A percentile compares a stretch with the other conserved stretches of the same genome.
These are phyloP conservation scores for Conchocele bisecta DNA, from an alignment of 2,888 invertebrate genomes.

Conservation along the genomic window DNA sequence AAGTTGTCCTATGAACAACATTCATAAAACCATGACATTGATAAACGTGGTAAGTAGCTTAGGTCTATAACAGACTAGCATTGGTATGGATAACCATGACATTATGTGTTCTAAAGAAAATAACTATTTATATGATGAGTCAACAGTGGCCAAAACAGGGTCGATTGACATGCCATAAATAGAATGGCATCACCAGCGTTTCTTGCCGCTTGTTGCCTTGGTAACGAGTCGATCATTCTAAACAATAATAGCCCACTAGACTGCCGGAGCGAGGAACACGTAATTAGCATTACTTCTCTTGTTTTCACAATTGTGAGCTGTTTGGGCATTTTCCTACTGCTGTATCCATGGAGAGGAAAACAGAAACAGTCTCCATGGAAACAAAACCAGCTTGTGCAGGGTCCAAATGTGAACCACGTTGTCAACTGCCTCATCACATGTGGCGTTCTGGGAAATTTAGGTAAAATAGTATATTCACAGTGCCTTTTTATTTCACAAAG, in stretches of 20 bases:
- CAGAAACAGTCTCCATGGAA: background rate
- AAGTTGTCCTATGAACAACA: too few species aligned
- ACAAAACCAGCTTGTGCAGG: constrained; percentile 19
- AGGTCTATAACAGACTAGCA: too few species aligned
- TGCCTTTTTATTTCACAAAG: too few species aligned
- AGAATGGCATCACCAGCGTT: constrained; percentile 55
- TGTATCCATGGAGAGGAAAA: constrained; percentile 32
- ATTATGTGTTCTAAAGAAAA: too few species aligned
- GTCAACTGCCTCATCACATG: constrained; percentile 36
- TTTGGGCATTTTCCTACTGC: constrained; percentile 25
- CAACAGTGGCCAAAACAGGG: too few species aligned
- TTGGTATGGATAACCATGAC: too few species aligned
- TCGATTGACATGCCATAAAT: too few species aligned
- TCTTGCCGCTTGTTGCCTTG: constrained; percentile 53
- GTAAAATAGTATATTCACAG: too few species aligned
- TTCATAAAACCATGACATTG: too few species aligned
- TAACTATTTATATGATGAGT: too few species aligned
- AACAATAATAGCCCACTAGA: constrained; percentile 22
- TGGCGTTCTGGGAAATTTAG: constrained; percentile 47
- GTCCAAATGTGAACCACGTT: constrained; percentile 32
- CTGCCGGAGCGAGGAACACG: constrained; percentile 27
- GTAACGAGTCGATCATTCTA: constrained; percentile 39
- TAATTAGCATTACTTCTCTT: constrained; percentile 36
- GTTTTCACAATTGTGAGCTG: constrained; percentile 39
- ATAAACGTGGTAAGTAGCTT: too few species aligned